Evolutionary conservation across 2,888 invertebrate species (phyloP), one percentile per base, ranked within the genome.

Genomic region (Acronicta leporina): DNA sequence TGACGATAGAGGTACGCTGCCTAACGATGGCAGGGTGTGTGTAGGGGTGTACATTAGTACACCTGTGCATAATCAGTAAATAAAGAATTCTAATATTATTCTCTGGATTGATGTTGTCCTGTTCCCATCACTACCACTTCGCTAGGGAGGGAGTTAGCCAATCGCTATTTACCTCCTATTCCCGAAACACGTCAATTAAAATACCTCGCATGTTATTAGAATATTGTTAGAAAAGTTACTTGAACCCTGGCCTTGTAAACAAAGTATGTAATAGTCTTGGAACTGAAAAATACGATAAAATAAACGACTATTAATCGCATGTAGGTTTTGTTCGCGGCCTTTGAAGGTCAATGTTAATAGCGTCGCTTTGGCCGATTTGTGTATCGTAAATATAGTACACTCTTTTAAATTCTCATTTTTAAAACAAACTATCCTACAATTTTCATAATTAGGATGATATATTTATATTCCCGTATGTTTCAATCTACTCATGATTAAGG

Each of bases 331-430:
- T 57, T 60, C 63, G 75, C 69, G 66, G 43, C 48, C 52, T 64
- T 13, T 33, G 65, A 75, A 79, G 80, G 79, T 82, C 80, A 80
- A 76, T 83, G 83, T 66, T 77, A 78, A 73, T 70, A 53, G 42
- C 46, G 68, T 40, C 16, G 41, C 48, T 58, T 42, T 42, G 42
- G 27, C 41, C 43, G 33, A 30, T 49, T 40, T 54, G 13, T 58
- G 41, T 10, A 13, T 30, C 0, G 16, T 16, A 1, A 20, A 61
- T 54, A 68, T 57, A 50, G 14, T 47, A 65, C 27, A 57, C 15
- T 14, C n/a, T 30, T 2, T 9, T 30, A 30, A 9, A 10, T 3
- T 10, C 4, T 33, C 38, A n/a, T 14, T 43, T 44, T 54, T 43
- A 5, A 14, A n/a, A 10, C 9, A 2, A 10, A n/a, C 11, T 40